These are phyloP conservation scores for Portunus trituberculatus DNA, from an alignment of 1,140 invertebrate genomes.

Conservation along the genomic window DNA sequence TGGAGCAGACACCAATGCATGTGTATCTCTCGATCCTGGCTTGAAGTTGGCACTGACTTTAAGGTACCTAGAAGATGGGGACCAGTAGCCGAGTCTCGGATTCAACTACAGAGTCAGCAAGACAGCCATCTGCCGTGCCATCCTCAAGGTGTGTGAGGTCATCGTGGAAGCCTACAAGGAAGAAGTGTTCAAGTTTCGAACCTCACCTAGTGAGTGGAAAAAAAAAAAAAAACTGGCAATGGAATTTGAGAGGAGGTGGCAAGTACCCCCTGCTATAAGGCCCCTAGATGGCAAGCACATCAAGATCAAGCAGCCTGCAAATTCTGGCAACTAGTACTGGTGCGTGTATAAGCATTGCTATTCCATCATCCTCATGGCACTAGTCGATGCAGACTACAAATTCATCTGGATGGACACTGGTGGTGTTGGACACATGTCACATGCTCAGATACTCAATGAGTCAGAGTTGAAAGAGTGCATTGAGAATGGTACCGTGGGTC, in stretches of 20 bases:
- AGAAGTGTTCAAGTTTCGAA: not conserved
- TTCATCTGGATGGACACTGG: slow-evolving; percentile 44
- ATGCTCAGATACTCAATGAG: slow-evolving; percentile 45
- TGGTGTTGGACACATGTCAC: slow-evolving; percentile 30
- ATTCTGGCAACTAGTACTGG: not conserved
- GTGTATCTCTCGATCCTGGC: not conserved
- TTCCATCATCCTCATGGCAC: not conserved
- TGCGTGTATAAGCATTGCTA: slow-evolving; percentile 8
- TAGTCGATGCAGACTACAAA: slow-evolving; percentile 32
- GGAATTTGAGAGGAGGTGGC: slow-evolving; percentile 22
- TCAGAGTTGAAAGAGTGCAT: slow-evolving; percentile 39
- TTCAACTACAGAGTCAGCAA: not conserved
- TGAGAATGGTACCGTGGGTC: slow-evolving; percentile 8
- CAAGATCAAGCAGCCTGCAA: not conserved
- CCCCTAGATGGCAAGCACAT: slow-evolving; percentile 34
- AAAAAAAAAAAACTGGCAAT: not conserved
- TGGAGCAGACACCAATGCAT: not conserved
- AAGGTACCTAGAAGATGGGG: not conserved
- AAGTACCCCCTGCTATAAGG: not conserved
- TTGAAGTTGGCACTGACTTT: slow-evolving; percentile 18
- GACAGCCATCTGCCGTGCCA: not conserved
- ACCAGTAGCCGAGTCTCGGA: not conserved
- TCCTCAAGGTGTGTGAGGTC: not conserved
- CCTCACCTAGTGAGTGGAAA: slow-evolving; percentile 29
- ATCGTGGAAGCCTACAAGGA: not conserved